phyloP scores from a whole-genome alignment of 2,888 invertebrate species.

The Crematogaster levior region DNA sequence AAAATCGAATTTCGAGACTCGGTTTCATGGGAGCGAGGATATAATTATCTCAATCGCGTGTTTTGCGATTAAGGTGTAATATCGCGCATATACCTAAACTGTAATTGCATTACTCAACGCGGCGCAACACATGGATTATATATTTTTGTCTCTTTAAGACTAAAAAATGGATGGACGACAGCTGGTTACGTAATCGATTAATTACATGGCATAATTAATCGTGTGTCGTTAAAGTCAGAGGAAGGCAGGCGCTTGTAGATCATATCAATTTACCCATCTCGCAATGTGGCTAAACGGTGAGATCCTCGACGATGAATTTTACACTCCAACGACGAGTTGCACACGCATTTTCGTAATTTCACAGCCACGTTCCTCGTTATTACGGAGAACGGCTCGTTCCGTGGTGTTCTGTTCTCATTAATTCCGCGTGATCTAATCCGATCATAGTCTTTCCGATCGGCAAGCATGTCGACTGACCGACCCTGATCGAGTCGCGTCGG shows the following conservation, averaged over 20 bases:
- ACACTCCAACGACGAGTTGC: background rate
- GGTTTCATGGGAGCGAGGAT: background rate
- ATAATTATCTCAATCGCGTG: conserved; percentile 5
- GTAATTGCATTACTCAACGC: background rate
- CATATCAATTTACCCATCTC: background rate
- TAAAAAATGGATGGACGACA: conserved; percentile 2
- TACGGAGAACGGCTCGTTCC: background rate
- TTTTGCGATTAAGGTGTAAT: background rate
- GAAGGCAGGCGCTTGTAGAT: background rate
- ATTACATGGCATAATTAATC: conserved; percentile 25
- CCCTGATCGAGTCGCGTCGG: conserved; percentile 73
- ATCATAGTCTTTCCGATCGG: conserved; percentile 51
- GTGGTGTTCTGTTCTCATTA: conserved; percentile 34
- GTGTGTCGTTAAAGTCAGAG: background rate
- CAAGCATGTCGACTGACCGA: conserved; percentile 65
- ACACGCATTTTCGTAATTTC: background rate
- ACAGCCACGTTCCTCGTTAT: conserved; percentile 5
- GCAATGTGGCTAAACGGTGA: background rate
- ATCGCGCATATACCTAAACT: background rate
- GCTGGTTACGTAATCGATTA: background rate
- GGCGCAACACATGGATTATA: background rate
- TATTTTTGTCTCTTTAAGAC: conserved; percentile 7
- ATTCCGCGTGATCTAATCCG: conserved; percentile 53
- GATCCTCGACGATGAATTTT: background rate
- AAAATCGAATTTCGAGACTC: background rate